These are phyloP conservation scores for Corbicula japonica DNA, from an alignment of 2,888 invertebrate genomes.

Conservation along the genomic window DNA sequence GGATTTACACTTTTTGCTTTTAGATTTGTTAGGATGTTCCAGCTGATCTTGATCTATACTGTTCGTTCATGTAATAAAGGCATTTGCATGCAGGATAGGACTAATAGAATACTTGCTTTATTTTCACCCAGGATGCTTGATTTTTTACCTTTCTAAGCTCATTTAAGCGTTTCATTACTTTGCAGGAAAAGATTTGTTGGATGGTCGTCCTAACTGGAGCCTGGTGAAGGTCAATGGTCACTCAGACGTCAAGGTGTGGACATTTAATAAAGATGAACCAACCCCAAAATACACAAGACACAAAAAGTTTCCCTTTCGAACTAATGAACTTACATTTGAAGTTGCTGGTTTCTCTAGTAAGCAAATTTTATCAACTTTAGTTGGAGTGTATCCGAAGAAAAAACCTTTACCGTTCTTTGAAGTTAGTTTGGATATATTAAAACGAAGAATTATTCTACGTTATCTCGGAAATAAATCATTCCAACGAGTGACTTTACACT, in stretches of 20 bases:
- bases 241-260: conserved; percentile 61
- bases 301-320: conserved; percentile 65
- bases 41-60: background rate
- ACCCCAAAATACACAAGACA: conserved; percentile 50
- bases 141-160: conserved; percentile 11
- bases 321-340: conserved; percentile 71
- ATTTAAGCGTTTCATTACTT: too few species aligned
- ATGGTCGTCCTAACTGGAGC: conserved; percentile 17
- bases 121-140: background rate
- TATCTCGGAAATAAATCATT: conserved; percentile 79
- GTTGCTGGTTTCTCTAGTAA: conserved; percentile 57
- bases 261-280: conserved; percentile 63
- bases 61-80: background rate
- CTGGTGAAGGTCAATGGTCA: conserved; percentile 13
- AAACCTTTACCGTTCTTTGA: conserved; percentile 77
- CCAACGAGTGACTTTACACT: conserved; percentile 71
- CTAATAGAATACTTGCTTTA: background rate
- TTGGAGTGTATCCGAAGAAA: conserved; percentile 70
- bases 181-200: conserved; percentile 72
- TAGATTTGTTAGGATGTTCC: background rate
- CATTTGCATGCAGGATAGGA: background rate
- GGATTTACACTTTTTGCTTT: background rate
- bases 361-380: conserved; percentile 61
- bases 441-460: conserved; percentile 71
- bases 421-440: conserved; percentile 70